Evolutionary conservation across 1,140 invertebrate species (phyloP).

Genomic region (Zeugodacus cucurbitae): DNA sequence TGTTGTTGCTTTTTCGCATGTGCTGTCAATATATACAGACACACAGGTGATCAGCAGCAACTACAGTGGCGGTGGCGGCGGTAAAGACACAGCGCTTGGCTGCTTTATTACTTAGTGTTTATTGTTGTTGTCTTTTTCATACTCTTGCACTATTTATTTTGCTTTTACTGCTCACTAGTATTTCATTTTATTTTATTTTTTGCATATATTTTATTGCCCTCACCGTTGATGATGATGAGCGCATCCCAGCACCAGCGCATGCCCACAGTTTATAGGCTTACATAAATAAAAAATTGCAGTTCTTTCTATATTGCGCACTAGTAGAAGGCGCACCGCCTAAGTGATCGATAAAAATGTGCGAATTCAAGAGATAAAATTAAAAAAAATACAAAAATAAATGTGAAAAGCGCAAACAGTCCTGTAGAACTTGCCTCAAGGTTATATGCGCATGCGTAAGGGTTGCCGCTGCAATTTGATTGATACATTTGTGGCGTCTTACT

Average conservation of each 20-base stretch:
- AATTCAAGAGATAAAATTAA: background rate
- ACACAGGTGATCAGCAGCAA: background rate
- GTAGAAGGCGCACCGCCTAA: background rate
- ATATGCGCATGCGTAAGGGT: slow-evolving; percentile 15
- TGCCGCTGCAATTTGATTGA: background rate
- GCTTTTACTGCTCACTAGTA: background rate
- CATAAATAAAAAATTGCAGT: background rate
- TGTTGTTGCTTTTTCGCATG: slow-evolving; percentile 38
- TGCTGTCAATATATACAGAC: slow-evolving; percentile 3
- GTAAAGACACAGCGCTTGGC: background rate
- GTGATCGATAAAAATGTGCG: slow-evolving; percentile 38
- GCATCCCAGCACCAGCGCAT: background rate
- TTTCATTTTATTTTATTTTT: background rate
- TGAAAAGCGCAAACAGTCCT: background rate
- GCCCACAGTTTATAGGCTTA: background rate
- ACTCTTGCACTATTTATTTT: background rate
- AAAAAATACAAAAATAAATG: background rate
- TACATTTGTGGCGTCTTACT: background rate
- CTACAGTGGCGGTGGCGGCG: too few relatives aligned
- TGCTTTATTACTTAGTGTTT: background rate
- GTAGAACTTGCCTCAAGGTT: background rate
- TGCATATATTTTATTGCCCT: background rate
- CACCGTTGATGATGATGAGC: slow-evolving; percentile 31
- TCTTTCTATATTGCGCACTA: background rate
- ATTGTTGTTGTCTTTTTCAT: background rate